These are phyloP conservation scores for Chesias legatella DNA, from an alignment of 2,888 invertebrate genomes.

Conservation along the genomic window DNA sequence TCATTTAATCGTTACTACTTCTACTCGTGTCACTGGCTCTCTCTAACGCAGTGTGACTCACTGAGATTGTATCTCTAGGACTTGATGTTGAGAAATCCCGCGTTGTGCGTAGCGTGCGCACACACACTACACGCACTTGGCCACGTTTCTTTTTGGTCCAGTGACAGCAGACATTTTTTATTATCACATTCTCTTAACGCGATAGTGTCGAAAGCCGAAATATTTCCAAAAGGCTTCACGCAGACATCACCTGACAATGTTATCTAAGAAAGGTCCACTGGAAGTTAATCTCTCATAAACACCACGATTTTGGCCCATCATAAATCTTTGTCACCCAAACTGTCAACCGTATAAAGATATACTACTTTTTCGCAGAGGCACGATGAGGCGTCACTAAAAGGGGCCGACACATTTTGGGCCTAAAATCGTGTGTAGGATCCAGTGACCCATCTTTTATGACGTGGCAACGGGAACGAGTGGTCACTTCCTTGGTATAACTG, in stretches of 20 bases:
- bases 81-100: too few relatives aligned
- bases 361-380: conserved; percentile 19
- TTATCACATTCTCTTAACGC: too few relatives aligned
- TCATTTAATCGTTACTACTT: too few relatives aligned
- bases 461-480: conserved; percentile 10
- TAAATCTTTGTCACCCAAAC: conserved; percentile 21
- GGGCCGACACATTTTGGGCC: conserved; percentile 11
- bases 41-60: too few relatives aligned
- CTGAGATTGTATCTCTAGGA: too few relatives aligned
- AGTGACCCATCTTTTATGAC: conserved; percentile 15
- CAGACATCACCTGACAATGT: conserved; percentile 9
- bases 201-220: too few relatives aligned
- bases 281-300: conserved; percentile 19
- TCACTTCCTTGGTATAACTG: conserved; percentile 5
- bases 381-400: conserved; percentile 20
- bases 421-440: conserved; percentile 11
- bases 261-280: conserved; percentile 18
- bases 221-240: conserved; percentile 1
- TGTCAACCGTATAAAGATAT: conserved; percentile 19
- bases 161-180: too few relatives aligned
- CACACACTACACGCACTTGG: too few relatives aligned
- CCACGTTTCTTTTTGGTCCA: too few relatives aligned
- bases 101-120: too few relatives aligned
- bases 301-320: conserved; percentile 13
- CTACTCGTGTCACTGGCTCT: too few relatives aligned